Conservation (phyloP, 35 echinoderm and acorn worm genomes). For the Heliocidaris erythrogramma region DNA sequence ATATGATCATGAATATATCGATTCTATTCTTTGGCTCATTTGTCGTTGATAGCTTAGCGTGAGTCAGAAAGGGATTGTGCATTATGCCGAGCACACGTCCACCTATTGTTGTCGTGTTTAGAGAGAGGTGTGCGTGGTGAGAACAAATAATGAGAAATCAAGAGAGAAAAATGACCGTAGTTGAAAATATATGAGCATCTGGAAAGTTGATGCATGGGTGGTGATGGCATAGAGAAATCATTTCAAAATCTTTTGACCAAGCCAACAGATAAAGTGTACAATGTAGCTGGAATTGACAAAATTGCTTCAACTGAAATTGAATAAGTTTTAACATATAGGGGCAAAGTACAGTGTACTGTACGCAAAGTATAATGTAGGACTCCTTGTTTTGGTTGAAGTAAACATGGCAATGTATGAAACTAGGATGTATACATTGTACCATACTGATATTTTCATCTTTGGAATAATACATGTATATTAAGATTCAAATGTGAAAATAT, state of each 20-base stretch:
- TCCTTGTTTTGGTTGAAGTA: no score
- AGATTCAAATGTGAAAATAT: no score
- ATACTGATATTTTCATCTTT: no score
- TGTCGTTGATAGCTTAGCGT: constrained; percentile 11
- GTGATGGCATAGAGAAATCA: not conserved
- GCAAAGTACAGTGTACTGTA: no score
- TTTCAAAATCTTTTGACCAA: not conserved
- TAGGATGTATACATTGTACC: no score
- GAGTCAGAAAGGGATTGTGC: not conserved
- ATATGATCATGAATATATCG: not conserved
- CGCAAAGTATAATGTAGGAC: no score
- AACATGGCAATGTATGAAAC: no score
- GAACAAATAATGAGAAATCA: not conserved
- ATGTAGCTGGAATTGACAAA: not conserved
- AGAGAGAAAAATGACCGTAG: not conserved
- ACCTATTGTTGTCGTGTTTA: not conserved
- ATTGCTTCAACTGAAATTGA: no score
- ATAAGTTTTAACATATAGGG: no score
- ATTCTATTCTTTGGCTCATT: constrained; percentile 17
- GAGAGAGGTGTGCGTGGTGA: not conserved
- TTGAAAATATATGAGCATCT: not conserved
- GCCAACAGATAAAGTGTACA: not conserved
- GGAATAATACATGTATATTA: no score
- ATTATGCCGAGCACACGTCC: not conserved
- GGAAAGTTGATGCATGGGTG: not conserved